A percentile compares a stretch with the other conserved stretches of the same genome.
Conservation (phyloP, 2,113 vertebrate genomes). For the Tachysurus fulvidraco region DNA sequence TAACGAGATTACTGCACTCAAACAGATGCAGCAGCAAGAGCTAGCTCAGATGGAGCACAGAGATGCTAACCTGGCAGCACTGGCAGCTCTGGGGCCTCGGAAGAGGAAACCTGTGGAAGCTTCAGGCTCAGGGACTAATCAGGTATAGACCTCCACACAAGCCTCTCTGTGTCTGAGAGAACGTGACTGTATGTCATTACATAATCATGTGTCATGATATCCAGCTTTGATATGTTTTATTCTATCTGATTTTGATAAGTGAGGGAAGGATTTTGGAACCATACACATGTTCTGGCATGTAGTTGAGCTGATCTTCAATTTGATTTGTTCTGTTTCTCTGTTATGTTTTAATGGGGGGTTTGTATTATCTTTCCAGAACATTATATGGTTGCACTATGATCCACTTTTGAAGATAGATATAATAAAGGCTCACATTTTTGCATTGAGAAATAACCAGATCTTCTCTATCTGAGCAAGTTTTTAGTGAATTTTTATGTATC, state of each 20-base stretch:
- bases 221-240: not conserved
- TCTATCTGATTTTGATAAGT: not conserved
- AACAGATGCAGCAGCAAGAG: slow-evolving; percentile 88
- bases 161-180: not conserved
- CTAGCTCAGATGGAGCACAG: slow-evolving; percentile 85
- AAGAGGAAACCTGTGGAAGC: slow-evolving; percentile 83
- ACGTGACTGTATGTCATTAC: not conserved
- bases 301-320: not conserved
- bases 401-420: not conserved
- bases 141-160: slow-evolving; percentile 71
- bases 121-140: slow-evolving; percentile 62
- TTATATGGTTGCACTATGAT: not conserved
- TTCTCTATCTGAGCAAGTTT: not conserved
- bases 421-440: slow-evolving; percentile 26
- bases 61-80: slow-evolving; percentile 90
- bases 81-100: slow-evolving; percentile 92
- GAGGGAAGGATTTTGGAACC: not conserved
- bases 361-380: not conserved
- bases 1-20: not conserved
- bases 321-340: not conserved
- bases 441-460: slow-evolving; percentile 38
- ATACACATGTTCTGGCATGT: not conserved
- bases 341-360: not conserved
- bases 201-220: not conserved
- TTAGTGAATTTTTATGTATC: not conserved